Conservation (phyloP, 2,113 vertebrate genomes). For the Cyphomyrus discorhynchus region DNA sequence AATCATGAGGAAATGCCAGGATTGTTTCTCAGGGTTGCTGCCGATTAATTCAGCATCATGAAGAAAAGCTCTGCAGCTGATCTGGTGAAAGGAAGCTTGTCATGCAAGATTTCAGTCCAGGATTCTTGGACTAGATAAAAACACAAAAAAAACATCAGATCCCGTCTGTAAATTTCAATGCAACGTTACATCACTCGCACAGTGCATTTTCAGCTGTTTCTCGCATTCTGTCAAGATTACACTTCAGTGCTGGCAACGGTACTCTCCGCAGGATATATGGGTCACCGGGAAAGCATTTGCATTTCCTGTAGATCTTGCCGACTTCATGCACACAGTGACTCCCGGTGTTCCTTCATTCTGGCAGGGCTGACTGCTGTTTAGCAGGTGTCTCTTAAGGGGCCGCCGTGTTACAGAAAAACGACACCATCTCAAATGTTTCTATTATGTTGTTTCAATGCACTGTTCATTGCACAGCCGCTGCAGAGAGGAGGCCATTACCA, state of each 20-base stretch:
- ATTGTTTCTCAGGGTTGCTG: neutral
- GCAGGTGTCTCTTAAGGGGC: neutral
- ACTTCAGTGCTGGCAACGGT: neutral
- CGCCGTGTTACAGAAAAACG: neutral
- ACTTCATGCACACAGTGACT: neutral
- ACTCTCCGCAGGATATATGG: neutral
- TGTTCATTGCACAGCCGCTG: neutral
- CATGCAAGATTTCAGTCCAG: neutral
- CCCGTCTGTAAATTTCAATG: neutral
- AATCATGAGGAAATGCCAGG: neutral
- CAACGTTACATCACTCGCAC: neutral
- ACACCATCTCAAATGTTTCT: neutral
- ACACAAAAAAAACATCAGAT: neutral
- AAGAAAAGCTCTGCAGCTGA: neutral
- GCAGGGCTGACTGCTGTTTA: neutral
- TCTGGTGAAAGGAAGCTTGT: neutral
- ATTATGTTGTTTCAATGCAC: neutral
- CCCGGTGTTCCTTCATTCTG: neutral
- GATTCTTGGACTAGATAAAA: constrained; percentile 1
- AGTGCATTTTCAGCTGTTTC: constrained; percentile 3
- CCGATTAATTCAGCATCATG: neutral
- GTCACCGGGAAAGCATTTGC: constrained; percentile 7
- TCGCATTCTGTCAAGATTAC: constrained; percentile 13
- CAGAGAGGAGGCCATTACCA: neutral
- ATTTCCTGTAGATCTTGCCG: neutral